Conservation (phyloP, 92 coral and sea anemone species). For the Plumapathes pennacea region DNA sequence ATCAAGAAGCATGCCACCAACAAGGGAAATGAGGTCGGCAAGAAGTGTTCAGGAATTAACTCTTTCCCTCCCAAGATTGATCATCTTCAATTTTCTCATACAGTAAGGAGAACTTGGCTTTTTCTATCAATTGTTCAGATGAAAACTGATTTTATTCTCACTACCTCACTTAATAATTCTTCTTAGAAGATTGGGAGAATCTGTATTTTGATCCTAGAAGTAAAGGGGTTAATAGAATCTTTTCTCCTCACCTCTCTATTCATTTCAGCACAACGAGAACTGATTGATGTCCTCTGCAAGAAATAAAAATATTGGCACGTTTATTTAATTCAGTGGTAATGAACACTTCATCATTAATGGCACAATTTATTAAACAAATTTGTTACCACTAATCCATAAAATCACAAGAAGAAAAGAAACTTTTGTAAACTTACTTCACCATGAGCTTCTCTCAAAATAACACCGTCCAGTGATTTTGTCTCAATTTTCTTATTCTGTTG, state of each 20-base stretch:
- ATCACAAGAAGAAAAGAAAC: not conserved
- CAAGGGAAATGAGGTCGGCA: too few species aligned
- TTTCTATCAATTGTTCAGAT: not conserved
- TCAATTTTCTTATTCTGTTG: conserved; percentile 64
- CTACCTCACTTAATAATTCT: not conserved
- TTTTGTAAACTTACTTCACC: conserved; percentile 61
- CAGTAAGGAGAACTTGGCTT: not conserved
- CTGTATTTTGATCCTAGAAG: too few species aligned
- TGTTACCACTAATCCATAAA: not conserved
- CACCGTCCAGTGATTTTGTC: conserved; percentile 80
- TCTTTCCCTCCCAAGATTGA: too few species aligned
- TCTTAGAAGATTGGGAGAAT: too few species aligned
- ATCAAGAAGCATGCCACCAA: too few species aligned
- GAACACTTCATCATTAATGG: too few species aligned
- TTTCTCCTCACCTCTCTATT: conserved; percentile 73
- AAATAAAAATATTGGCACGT: not conserved
- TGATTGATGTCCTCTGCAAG: conserved; percentile 68
- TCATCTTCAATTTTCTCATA: not conserved
- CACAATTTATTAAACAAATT: too few species aligned
- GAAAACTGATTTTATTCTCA: not conserved
- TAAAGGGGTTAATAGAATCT: not conserved
- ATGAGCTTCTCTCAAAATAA: conserved; percentile 66
- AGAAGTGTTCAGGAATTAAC: too few species aligned
- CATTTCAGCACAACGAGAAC: conserved; percentile 93
- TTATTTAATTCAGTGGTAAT: too few species aligned